phyloP scores from a whole-genome alignment of 2,888 invertebrate genomes.

The Pheosia tremula region DNA sequence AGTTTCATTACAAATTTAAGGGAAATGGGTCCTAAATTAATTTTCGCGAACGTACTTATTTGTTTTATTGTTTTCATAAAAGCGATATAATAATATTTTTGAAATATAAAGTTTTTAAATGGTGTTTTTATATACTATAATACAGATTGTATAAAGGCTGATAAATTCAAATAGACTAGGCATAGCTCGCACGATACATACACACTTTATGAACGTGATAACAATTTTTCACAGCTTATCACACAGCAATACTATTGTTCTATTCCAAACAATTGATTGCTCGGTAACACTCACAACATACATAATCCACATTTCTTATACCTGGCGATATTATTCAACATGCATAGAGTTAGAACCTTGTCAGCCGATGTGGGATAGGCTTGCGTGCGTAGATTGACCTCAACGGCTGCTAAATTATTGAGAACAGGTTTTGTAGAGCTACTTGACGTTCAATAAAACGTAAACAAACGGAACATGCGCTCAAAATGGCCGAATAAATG shows the following conservation, averaged over 20 bases:
- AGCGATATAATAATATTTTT: no score
- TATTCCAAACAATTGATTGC: background rate
- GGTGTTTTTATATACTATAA: no score
- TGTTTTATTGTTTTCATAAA: no score
- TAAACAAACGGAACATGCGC: constrained; percentile 44
- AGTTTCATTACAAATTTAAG: no score
- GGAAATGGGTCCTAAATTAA: no score
- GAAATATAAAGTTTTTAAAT: no score
- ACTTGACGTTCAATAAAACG: constrained; percentile 38
- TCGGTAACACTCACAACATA: background rate
- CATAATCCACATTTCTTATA: background rate
- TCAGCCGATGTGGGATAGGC: constrained; percentile 30
- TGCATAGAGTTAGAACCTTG: constrained; percentile 33
- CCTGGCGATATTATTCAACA: constrained; percentile 22
- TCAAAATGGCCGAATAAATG: constrained; percentile 35
- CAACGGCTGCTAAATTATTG: constrained; percentile 42
- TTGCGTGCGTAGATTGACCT: constrained; percentile 43
- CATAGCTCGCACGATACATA: background rate
- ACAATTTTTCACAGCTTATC: background rate
- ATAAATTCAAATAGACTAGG: no score
- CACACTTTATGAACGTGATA: background rate
- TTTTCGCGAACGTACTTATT: no score
- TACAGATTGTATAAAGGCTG: no score
- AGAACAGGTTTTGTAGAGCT: constrained; percentile 41
- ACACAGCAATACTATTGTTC: constrained; percentile 3